These are phyloP conservation scores for Alitta virens DNA, from an alignment of 2,888 invertebrate species.

Conservation along the genomic window DNA sequence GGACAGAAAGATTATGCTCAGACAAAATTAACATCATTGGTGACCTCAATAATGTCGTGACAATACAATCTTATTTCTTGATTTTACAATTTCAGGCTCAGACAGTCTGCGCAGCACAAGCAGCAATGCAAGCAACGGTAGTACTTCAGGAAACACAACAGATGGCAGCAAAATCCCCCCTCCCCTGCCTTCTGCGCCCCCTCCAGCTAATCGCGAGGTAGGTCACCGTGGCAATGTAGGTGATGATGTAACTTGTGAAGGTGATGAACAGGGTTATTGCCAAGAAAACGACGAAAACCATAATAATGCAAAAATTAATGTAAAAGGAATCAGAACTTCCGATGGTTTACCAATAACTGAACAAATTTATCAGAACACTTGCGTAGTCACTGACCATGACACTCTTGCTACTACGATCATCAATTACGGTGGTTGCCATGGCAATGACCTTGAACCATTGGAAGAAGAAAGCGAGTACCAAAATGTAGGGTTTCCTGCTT, in stretches of 20 bases:
- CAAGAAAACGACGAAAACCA: neutral
- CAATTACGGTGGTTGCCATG: too few relatives aligned
- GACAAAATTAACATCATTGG: too few relatives aligned
- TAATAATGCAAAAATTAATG: too few relatives aligned
- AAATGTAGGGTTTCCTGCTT: too few relatives aligned
- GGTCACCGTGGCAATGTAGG: neutral
- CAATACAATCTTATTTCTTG: neutral
- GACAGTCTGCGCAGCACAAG: neutral
- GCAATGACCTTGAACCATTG: too few relatives aligned
- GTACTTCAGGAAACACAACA: neutral
- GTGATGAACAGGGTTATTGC: neutral
- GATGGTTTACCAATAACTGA: too few relatives aligned
- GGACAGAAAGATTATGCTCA: too few relatives aligned
- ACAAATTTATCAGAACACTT: too few relatives aligned
- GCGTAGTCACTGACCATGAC: too few relatives aligned
- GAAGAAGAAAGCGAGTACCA: too few relatives aligned
- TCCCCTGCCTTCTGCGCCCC: slow-evolving; percentile 2
- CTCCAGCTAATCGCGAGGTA: neutral
- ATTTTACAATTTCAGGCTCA: neutral
- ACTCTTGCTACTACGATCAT: too few relatives aligned
- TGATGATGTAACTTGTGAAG: neutral
- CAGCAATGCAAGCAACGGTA: neutral
- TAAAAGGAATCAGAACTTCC: too few relatives aligned
- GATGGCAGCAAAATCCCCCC: neutral
- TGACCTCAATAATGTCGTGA: neutral